Base-by-base conservation (phyloP, 2,797 vertebrate genomes). In the Oophaga sylvatica region DNA sequence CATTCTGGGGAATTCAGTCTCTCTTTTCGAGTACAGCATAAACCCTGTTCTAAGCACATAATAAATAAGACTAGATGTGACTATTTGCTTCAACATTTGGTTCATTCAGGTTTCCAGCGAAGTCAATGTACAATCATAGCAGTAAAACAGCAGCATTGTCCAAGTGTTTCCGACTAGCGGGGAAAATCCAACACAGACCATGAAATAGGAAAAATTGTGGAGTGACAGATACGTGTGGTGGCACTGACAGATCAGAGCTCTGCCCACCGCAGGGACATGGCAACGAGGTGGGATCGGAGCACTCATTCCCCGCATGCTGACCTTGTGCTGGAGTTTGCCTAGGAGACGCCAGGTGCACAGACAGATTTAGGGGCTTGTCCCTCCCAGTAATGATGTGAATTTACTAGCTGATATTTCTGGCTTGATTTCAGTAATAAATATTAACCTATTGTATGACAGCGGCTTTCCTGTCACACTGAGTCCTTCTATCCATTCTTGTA, bases 401-500 rank as follows among this genome's bases (percentile, higher is more conserved):
- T 89, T 89, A 89, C 65, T 89, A 89, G 88, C 88, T 86, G 88
- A 89, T 86, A 89, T 86, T 86, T 77, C 80, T 89, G 88, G 88
- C 84, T 86, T 71, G 26, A 56, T 78, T 86, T 89, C 88, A 86
- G 88, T 86, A 89, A 89, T 86, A 86, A 83, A 85, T 89, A 89
- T 89, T 89, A 89, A 89, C 84, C 88, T 89, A 67, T 89, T 79
- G 59, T 83, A 56, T 78, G 88, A 83, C 88, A 83, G 73, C 59
- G 26, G 68, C 62, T 68, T 83, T 86, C 70, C 94, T 93, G 92
- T 92, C 93, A 92, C 93, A 92, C 89, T 90, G 88, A 94, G 91
- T 91, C 90, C 93, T 91, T 87, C 89, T 93, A 35, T 62, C 45
- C n/a, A 78, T 92, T 90, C 89, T 90, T 90, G 93, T 45, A 63